Percentiles rank a stretch among this genome's conserved stretches.
phyloP scores from a whole-genome alignment of 64 coral and sea anemone genomes.

The Actinia equina region DNA sequence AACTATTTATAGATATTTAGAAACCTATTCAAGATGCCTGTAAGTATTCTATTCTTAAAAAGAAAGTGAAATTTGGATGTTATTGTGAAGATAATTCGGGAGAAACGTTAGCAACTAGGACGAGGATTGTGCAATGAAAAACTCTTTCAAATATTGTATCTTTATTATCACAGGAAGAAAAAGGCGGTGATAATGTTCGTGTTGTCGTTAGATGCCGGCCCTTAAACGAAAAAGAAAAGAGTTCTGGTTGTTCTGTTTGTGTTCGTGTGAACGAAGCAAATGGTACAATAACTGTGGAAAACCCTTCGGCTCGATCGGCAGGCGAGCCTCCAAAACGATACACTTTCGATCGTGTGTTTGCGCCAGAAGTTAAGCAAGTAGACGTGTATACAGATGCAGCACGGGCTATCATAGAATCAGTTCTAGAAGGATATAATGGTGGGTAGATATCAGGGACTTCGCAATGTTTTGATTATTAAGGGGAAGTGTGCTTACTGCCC shows the following conservation, averaged over 20 bases:
- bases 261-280: constrained; percentile 86
- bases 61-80: not conserved
- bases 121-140: not conserved
- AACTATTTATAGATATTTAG: not conserved
- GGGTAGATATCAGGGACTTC: not conserved
- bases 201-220: constrained; percentile 98
- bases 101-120: not conserved
- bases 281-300: constrained; percentile 81
- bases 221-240: constrained; percentile 87
- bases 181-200: constrained; percentile 84
- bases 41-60: not conserved
- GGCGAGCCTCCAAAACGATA: constrained; percentile 82
- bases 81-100: not conserved
- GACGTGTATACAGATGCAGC: constrained; percentile 99
- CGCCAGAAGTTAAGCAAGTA: constrained; percentile 76
- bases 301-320: constrained; percentile 41
- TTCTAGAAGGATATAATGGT: constrained; percentile 99
- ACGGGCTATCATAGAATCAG: constrained; percentile 86
- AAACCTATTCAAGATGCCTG: not conserved
- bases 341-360: constrained; percentile 95
- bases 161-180: constrained; percentile 15
- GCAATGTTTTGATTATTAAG: too few relatives aligned
- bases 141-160: not conserved
- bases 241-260: constrained; percentile 53
- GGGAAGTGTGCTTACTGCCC: too few relatives aligned